Evolutionary conservation across 1,140 invertebrate species (phyloP), one percentile per base, ranked within the genome.

Genomic region (Apis dorsata): DNA sequence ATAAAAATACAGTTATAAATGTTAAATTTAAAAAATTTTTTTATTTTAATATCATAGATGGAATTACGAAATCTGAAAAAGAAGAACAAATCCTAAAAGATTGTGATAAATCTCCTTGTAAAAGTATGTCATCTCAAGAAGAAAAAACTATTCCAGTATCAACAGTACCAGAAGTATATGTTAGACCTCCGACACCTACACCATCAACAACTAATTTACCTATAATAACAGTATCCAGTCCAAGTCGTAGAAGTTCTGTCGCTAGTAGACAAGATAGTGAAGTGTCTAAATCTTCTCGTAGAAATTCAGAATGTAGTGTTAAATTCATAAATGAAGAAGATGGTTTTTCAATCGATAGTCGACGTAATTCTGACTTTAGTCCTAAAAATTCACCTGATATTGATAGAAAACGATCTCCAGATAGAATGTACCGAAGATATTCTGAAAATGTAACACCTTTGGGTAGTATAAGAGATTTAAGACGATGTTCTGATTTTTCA

Each of bases 171-270:
- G 92, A 93, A 76, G 93, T 94, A 4, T 93, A 93, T 53, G 93
- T 94, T 4, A 86, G 93, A 62, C 93, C 93, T 24, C 93, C 93
- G 1, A 94, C 93, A 12, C 93, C 93, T 12, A 93, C 92, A 0
- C 92, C 93, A 9, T 91, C 92, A n/a, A 83, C 88, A 1, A 89
- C 83, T 21, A 93, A 91, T 85, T 74, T 93, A 44, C 93, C 93
- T 44, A 92, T 92, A 63, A 93, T 94, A 76, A 93, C 90, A 0
- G 92, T 93, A 9, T 93, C 93, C 0, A 92, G 92, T 81, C 89
- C 92, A 24, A 92, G 94, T 71, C 90, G 93, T 19, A 84, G 92
- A 59, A 93, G 92, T 71, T 93, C 93, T 0, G 53, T 93, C 62
- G 91, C 90, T 28, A 90, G 94, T 60, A 88, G 93, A 10, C 91